Base-by-base conservation (phyloP, 2,888 invertebrate species). In the Abscondita cerata region DNA sequence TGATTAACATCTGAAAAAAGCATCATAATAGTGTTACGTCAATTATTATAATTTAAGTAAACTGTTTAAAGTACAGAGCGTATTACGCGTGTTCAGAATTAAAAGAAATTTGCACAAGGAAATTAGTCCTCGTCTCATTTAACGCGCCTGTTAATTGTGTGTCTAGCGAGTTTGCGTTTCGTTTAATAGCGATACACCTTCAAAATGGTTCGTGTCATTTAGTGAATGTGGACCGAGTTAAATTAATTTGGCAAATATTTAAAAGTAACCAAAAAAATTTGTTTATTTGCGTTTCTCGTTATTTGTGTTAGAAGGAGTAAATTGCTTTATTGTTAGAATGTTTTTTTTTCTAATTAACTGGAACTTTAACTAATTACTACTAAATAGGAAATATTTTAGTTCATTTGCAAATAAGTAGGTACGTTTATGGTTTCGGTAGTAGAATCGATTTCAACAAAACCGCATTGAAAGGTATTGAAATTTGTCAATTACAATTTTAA, bases 101-200 rank as follows among this genome's bases (percentile, higher is more conserved):
- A 67, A 67, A 67, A 62, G 64, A 59, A 62, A 62, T 67, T 67
- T 67, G 62, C 67, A 67, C 56, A 65, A 67, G 64, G 59, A 65
- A 67, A 65, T 67, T 67, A 67, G 62, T 62, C 56, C 52, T 56
- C 67, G 67, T 62, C 62, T 63, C 67, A 67, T 67, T 64, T 67
- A 66, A 64, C 64, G 59, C 55, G 61, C 48, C 64, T 46, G 52
- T 61, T 61, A 61, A 61, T 61, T 61, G 56, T 56, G 51, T 56
- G 61, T 51, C 61, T 46, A 54, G 60, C 13, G 54, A 50, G 54
- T 60, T 60, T 60, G 60, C 55, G 55, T 60, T 54, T 51, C 54
- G 34, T 60, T 60, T 56, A 61, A 46, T 52, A 59, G 52, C 52
- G 52, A 54, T 56, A 56, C 56, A 61, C 61, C 55, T 52, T 61